Evolutionary conservation across 2,888 invertebrate species (phyloP).

Genomic region (Platerodrilus igneus): DNA sequence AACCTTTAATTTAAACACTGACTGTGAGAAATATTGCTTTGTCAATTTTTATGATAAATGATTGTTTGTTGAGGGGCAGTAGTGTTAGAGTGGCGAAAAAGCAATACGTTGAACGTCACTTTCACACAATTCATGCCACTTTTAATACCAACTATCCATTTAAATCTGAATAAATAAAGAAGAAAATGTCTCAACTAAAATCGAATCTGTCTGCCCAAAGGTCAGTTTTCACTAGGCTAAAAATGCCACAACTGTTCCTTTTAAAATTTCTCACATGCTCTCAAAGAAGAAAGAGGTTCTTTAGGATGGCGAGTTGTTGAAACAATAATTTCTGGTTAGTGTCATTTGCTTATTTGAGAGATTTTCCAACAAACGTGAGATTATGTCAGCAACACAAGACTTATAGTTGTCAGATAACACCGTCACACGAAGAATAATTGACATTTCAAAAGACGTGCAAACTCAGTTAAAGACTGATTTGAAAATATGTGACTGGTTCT

Average conservation of each 20-base stretch:
- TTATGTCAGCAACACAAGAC: constrained; percentile 10
- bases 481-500: constrained; percentile 16
- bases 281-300: constrained; percentile 16
- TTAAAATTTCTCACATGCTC: constrained; percentile 13
- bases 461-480: constrained; percentile 18
- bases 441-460: too few relatives aligned
- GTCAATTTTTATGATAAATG: constrained; percentile 8
- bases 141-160: constrained; percentile 11
- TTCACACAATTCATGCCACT: constrained; percentile 12
- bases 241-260: too few relatives aligned
- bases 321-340: constrained; percentile 15
- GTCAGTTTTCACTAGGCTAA: too few relatives aligned
- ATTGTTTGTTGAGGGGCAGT: too few relatives aligned
- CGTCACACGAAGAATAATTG: constrained; percentile 6
- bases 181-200: too few relatives aligned
- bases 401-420: constrained; percentile 4
- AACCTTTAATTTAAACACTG: too few relatives aligned
- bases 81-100: constrained; percentile 5
- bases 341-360: constrained; percentile 21
- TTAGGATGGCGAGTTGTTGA: constrained; percentile 17
- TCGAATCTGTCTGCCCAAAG: too few relatives aligned
- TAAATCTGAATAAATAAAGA: too few relatives aligned
- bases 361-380: constrained; percentile 30
- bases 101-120: constrained; percentile 12
- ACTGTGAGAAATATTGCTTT: constrained; percentile 13